Evolutionary conservation across 2,888 invertebrate species (phyloP).

Genomic region (Isoperla grammatica): DNA sequence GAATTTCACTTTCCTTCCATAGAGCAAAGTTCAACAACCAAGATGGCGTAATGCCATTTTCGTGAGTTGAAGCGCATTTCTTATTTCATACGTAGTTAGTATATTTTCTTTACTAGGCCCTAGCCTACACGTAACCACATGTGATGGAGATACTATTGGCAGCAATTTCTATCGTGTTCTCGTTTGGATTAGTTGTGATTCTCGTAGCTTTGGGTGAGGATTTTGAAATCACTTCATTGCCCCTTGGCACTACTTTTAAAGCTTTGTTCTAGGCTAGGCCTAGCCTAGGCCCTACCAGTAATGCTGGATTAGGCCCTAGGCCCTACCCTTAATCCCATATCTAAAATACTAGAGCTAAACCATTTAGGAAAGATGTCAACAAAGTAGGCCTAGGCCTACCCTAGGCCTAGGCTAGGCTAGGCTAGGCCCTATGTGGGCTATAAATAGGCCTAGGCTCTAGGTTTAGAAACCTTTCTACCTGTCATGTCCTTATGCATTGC

Average conservation of each 20-base stretch:
- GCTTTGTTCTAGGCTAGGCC: too few relatives aligned
- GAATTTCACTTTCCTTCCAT: too few relatives aligned
- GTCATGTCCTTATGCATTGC: too few relatives aligned
- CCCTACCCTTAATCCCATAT: too few relatives aligned
- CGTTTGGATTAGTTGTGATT: constrained; percentile 51
- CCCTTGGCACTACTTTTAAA: background rate
- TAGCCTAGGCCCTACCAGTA: too few relatives aligned
- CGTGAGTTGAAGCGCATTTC: background rate
- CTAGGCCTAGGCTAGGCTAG: background rate
- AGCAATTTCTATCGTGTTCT: constrained; percentile 51
- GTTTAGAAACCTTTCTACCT: too few relatives aligned
- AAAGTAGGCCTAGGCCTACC: background rate
- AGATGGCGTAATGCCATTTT: constrained; percentile 12
- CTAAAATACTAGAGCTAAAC: too few relatives aligned
- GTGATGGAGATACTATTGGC: constrained; percentile 40
- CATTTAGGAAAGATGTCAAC: too few relatives aligned
- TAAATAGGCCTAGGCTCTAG: too few relatives aligned
- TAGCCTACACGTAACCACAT: background rate
- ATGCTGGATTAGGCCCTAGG: too few relatives aligned
- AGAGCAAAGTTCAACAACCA: background rate
- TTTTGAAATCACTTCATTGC: background rate
- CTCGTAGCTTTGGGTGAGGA: constrained; percentile 56
- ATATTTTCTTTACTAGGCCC: background rate
- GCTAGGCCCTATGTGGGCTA: too few relatives aligned
- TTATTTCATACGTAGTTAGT: constrained; percentile 1